Base-by-base conservation (phyloP, 2,113 vertebrate genomes). In the Leptodactylus fuscus region DNA sequence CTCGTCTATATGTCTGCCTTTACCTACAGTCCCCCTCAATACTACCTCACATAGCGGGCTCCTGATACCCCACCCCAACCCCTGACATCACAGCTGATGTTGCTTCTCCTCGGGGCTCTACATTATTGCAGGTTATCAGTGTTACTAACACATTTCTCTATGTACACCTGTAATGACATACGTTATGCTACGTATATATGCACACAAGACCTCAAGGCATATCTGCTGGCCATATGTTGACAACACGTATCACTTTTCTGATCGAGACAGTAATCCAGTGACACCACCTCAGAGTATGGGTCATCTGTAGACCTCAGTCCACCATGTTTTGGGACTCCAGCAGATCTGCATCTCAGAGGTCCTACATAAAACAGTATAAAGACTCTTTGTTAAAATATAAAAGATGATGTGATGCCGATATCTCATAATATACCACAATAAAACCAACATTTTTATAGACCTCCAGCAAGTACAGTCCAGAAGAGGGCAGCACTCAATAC, bases 121-220 rank as follows among this genome's bases (percentile, higher is more conserved):
- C 0, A 5, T 81, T 81, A 81, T 81, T 81, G 79, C 79, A 81
- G 79, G 41, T 32, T 29, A 53, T 24, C 77, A n/a, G 51, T n/a
- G 77, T 34, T 38, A 38, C 58, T 27, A 36, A 38, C 78, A 55
- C 76, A 36, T n/a, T 67, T 16, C 5, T 24, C 36, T 79, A 27
- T 41, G 22, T 2, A 41, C 1, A 60, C 60, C 70, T 27, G 44
- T 41, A 70, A 48, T 48, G 48, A 67, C 62, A 34, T 69, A 44
- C 79, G 38, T 55, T 36, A 46, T 16, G 55, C 51, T 5, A 20
- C 4, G 62, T 24, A 13, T 51, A 51, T n/a, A 71, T 70, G 16
- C 71, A 82, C 81, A 82, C 38, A 69, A 24, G 41, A 22, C n/a
- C 41, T 24, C 24, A 27, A 41, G 10, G 2, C 20, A 7, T 4